Base-by-base conservation (phyloP, 23 tunicate species). In the Trididemnum miniatum region DNA sequence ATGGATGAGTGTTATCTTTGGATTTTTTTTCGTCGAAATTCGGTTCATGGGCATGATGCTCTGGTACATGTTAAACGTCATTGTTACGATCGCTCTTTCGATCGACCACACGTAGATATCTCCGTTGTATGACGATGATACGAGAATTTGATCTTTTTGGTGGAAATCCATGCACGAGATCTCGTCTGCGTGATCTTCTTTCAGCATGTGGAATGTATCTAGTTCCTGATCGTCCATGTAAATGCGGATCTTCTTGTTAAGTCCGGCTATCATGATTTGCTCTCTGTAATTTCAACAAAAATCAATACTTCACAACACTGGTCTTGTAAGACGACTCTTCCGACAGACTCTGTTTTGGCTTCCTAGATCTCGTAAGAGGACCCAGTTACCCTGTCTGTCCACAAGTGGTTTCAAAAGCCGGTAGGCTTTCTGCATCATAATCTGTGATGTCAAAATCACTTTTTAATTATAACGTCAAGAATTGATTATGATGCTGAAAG, bases 21-120 rank as follows among this genome's bases (percentile, higher is more conserved):
- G 54, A 7, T 20, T 5, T 62, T n/a, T 62, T 62, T 62, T 71
- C 30, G 37, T 71, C 4, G 75, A 5, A 30, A 3, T 37, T 7
- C 75, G 95, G 29, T 67, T 67, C 7, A 85, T 38, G 30, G 96
- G 85, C 78, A 90, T 35, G 31, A 91, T 4, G 65, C 97, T 91
- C 31, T 81, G 40, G 57, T 91, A 80, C 90, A 85, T 91, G 81
- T 91, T 91, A 33, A 91, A 91, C 0, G 74, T 71, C 83, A 91
- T 71, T 29, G 44, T 15, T 1, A 86, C 84, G 4, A 60, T 76
- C 29, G 67, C 84, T 1, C 67, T 57, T 25, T 91, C 90, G 15
- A 91, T 28, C 32, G 97, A 85, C 97, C 97, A 91, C 0, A 91
- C 22, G 59, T 24, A 91, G 34, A 91, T 81, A 76, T 91, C 97